Evolutionary conservation across 1,140 invertebrate species (phyloP), one percentile per base, ranked within the genome.

Genomic region (Ooceraea biroi): DNA sequence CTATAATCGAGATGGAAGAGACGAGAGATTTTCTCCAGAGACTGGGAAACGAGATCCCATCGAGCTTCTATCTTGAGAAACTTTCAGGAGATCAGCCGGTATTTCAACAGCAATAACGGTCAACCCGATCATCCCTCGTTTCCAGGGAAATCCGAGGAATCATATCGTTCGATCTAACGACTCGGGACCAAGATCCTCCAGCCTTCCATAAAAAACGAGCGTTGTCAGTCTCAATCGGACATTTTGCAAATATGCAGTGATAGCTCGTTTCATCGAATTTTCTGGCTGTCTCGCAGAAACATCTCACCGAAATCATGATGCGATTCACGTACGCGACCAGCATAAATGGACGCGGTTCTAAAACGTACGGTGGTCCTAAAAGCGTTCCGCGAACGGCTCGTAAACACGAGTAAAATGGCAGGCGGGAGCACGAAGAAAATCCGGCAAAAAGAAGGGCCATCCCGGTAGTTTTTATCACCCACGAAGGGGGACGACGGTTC

Each of bases 51-150:
- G 80, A 84, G 61, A 84, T 85, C 78, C 48, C 27, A 58, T 58
- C 61, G 52, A 60, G 61, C 25, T 69, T 74, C 30, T 50, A 77
- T 25, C 72, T 84, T 74, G 60, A 72, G 46, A 71, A 85, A 60
- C 74, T 83, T 58, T 22, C 46, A 27, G 41, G 48, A 50, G 57
- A 82, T 66, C 68, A 63, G 69, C 48, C 27, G 57, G 46, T 52
- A 50, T 55, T 69, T 74, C 83, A 65, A 69, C 61, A 72, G 69
- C 55, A 68, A 85, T 84, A 85, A 84, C 80, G 69, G 65, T 84
- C 82, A 44, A 74, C 19, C 69, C 44, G 78, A 72, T 60, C 80
- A 50, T 83, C 30, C 61, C 44, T 44, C 27, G 5, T 30, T 65
- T 5, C 2, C 11, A 3, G 27, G 27, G 11, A 66, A 76, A 48